Percentiles rank a stretch among this genome's conserved stretches.
Conservation (phyloP, 2,113 vertebrate species). For the Pycnonotus jocosus region DNA sequence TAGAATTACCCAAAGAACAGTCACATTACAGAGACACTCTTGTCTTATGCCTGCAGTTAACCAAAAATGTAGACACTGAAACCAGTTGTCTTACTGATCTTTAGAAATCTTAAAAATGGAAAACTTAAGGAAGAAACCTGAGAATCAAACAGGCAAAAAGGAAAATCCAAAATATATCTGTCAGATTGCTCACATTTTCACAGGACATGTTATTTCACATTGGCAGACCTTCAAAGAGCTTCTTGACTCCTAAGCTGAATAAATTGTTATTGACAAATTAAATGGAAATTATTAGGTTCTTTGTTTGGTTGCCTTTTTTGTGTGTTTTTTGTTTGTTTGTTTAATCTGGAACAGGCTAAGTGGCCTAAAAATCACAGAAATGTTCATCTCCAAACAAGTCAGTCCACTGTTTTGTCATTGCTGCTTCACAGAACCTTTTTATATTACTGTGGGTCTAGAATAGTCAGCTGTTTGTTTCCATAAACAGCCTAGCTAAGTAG, state of each 20-base stretch:
- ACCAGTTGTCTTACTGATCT: neutral
- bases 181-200: neutral
- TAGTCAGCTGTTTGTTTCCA: conserved; percentile 55
- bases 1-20: neutral
- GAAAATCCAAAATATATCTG: neutral
- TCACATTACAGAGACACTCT: neutral
- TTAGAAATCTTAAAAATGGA: neutral
- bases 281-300: neutral
- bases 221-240: neutral
- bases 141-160: neutral
- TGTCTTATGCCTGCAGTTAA: neutral
- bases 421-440: neutral
- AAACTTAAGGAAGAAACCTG: neutral
- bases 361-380: neutral
- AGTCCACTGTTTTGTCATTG: neutral
- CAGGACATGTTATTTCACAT: neutral
- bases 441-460: conserved; percentile 1
- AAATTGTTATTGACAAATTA: neutral
- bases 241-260: neutral
- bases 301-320: neutral
- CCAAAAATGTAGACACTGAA: neutral
- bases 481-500: conserved; percentile 47
- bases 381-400: neutral
- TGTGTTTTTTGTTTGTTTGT: neutral
- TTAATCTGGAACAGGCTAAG: neutral